Evolutionary conservation across 2,797 vertebrate species (phyloP).

Genomic region (Tapirus indicus): DNA sequence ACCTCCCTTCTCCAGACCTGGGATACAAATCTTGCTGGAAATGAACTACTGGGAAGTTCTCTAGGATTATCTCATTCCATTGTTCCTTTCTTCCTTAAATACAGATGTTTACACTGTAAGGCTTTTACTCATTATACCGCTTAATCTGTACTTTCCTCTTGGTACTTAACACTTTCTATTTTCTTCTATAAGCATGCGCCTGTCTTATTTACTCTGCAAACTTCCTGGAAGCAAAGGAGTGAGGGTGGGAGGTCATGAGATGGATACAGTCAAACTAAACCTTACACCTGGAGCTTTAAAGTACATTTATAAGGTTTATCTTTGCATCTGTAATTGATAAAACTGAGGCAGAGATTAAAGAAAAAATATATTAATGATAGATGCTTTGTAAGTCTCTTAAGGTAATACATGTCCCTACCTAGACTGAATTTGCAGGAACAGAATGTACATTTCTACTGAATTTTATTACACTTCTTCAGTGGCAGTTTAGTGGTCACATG

Average conservation of each 20-base stretch:
- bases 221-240: neutral
- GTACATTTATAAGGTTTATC: neutral
- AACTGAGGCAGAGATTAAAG: neutral
- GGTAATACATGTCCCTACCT: neutral
- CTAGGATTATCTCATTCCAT: constrained; percentile 12
- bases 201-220: constrained; percentile 43
- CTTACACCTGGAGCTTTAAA: neutral
- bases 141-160: constrained; percentile 51
- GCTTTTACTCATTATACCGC: neutral
- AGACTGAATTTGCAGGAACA: neutral
- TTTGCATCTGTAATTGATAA: neutral
- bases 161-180: neutral
- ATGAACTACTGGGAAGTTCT: constrained; percentile 45
- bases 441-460: neutral
- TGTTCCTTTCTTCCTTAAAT: constrained; percentile 25
- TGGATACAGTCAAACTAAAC: neutral
- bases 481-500: neutral
- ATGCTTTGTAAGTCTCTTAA: neutral
- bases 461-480: neutral
- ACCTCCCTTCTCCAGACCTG: neutral
- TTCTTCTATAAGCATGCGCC: constrained; percentile 29
- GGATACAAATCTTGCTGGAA: neutral
- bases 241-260: neutral
- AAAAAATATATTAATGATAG: neutral
- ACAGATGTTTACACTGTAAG: neutral